A percentile compares a stretch with the other conserved stretches of the same genome.
These are phyloP conservation scores for Tinamus guttatus DNA, from an alignment of 2,113 vertebrate species.

Conservation along the genomic window DNA sequence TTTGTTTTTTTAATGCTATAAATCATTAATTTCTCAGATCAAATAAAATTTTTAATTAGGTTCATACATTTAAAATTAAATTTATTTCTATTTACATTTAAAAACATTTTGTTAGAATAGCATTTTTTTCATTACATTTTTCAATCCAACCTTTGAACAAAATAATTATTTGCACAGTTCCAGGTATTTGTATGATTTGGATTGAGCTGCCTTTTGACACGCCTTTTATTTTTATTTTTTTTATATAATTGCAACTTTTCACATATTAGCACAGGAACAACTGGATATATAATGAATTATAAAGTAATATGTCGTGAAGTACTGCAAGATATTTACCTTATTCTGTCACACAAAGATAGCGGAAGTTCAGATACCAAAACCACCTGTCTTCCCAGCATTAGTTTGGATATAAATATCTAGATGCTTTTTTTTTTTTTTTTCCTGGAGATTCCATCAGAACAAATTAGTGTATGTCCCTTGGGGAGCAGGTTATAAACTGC, in stretches of 20 bases:
- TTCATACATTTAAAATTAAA: neutral
- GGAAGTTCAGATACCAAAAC: neutral
- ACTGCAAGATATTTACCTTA: neutral
- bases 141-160: neutral
- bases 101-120: neutral
- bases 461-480: neutral
- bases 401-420: neutral
- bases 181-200: neutral
- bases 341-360: neutral
- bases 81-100: neutral
- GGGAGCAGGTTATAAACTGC: conserved; percentile 1
- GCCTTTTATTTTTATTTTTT: neutral
- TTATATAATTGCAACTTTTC: neutral
- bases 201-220: neutral
- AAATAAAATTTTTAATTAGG: neutral
- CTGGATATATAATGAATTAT: neutral
- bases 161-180: neutral
- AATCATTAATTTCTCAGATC: neutral
- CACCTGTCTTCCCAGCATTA: neutral
- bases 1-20: neutral
- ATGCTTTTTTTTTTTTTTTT: neutral
- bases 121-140: neutral
- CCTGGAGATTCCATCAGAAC: conserved; percentile 14
- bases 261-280: neutral
- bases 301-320: neutral